A percentile compares a stretch with the other conserved stretches of the same genome.
These are phyloP conservation scores for Pristionchus fissidentatus DNA, from an alignment of 2,888 invertebrate species.

Conservation along the genomic window DNA sequence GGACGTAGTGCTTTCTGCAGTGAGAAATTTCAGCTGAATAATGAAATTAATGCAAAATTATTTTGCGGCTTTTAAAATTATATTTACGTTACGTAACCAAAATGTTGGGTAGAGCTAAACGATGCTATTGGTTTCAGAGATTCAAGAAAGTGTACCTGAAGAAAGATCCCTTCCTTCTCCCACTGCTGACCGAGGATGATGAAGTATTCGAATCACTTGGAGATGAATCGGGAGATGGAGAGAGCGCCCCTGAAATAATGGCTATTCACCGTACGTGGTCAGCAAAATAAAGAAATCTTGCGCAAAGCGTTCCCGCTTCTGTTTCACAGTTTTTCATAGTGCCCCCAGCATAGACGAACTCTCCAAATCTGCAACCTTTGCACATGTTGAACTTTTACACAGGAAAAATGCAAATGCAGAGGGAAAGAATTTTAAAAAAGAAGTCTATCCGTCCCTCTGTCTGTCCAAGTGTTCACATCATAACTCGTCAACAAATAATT, in stretches of 20 bases:
- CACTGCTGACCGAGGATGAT: not conserved
- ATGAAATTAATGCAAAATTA: not conserved
- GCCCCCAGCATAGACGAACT: not conserved
- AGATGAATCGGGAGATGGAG: not conserved
- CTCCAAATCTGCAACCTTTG: too few species aligned
- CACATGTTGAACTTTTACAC: too few species aligned
- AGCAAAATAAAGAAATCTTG: too few species aligned
- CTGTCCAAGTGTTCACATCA: too few species aligned
- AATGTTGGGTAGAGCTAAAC: not conserved
- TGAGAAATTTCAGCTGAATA: too few species aligned
- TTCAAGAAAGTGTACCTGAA: not conserved
- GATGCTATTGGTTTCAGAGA: not conserved
- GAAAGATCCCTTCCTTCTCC: conserved; percentile 42
- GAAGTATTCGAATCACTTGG: conserved; percentile 2
- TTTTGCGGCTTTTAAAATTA: not conserved
- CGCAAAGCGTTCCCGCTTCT: too few species aligned
- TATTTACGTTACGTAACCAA: not conserved
- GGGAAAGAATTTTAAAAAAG: too few species aligned
- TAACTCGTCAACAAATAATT: not conserved
- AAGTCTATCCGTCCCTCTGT: too few species aligned
- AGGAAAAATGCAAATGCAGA: too few species aligned
- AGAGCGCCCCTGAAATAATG: not conserved
- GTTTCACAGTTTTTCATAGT: not conserved
- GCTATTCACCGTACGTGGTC: too few species aligned
- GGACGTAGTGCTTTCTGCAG: conserved; percentile 72